phyloP scores from a whole-genome alignment of 1,140 invertebrate genomes.

The Paralvinella palmiformis region DNA sequence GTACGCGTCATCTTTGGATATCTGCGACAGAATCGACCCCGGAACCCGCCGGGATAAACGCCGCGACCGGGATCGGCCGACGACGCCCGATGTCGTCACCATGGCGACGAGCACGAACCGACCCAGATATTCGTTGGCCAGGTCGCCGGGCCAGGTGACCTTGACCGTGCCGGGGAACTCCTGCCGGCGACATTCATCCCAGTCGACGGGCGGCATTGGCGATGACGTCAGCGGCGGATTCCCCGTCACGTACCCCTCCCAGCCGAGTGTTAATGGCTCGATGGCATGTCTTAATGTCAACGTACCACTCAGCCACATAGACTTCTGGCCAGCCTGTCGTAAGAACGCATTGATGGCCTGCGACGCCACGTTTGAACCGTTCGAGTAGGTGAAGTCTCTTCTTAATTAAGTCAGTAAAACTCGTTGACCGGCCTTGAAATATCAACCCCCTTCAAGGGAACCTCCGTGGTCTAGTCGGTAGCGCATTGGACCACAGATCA shows the following conservation, averaged over 20 bases:
- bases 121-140: not conserved
- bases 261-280: no score
- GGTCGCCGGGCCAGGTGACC: not conserved
- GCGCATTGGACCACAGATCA: no score
- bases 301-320: not conserved
- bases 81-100: no score
- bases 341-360: not conserved
- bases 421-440: no score
- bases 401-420: not conserved
- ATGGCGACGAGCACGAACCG: not conserved
- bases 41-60: no score
- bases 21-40: no score
- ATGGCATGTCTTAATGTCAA: no score
- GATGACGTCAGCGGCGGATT: not conserved
- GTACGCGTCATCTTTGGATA: no score
- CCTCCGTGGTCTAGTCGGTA: no score
- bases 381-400: not conserved
- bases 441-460: no score
- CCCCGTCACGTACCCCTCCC: no score
- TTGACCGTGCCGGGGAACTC: not conserved
- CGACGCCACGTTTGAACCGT: not conserved
- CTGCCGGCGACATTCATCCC: not conserved
- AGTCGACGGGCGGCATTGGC: not conserved
- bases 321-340: slow-evolving; percentile 7
- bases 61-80: no score